Percentiles rank a stretch among this genome's conserved stretches.
Conservation (phyloP, 2,113 vertebrate genomes). For the Mionectes macconnelli region DNA sequence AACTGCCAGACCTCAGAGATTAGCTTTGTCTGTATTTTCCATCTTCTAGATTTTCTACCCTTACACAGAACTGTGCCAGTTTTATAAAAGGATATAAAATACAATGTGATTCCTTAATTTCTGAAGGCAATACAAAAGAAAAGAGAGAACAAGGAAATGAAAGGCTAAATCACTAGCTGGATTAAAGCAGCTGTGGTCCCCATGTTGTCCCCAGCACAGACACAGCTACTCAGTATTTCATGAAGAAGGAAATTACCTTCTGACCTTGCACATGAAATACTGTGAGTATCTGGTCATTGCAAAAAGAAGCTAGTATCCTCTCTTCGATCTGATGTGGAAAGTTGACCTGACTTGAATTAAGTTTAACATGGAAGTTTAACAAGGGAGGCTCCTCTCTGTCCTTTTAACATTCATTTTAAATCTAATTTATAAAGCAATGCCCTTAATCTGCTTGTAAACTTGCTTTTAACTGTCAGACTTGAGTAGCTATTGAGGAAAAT, state of each 20-base stretch:
- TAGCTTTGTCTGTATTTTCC: not conserved
- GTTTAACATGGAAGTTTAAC: not conserved
- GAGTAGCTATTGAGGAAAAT: not conserved
- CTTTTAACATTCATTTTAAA: not conserved
- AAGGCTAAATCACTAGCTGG: not conserved
- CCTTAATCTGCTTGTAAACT: not conserved
- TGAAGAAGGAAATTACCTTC: slow-evolving; percentile 8
- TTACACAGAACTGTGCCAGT: not conserved
- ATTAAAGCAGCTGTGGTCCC: not conserved
- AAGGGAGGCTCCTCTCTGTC: not conserved
- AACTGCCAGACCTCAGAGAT: not conserved
- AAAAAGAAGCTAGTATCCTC: not conserved
- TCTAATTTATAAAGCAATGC: not conserved
- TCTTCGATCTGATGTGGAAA: slow-evolving; percentile 8
- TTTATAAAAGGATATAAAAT: not conserved
- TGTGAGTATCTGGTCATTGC: not conserved
- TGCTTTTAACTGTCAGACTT: not conserved
- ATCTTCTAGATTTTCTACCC: not conserved
- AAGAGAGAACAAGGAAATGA: not conserved
- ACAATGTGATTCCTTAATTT: not conserved
- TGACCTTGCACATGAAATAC: not conserved
- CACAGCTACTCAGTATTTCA: not conserved
- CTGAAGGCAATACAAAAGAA: not conserved
- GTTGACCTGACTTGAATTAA: not conserved
- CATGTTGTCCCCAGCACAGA: not conserved